phyloP scores from a whole-genome alignment of 1,140 invertebrate genomes.

The Trigoniulus corallinus region DNA sequence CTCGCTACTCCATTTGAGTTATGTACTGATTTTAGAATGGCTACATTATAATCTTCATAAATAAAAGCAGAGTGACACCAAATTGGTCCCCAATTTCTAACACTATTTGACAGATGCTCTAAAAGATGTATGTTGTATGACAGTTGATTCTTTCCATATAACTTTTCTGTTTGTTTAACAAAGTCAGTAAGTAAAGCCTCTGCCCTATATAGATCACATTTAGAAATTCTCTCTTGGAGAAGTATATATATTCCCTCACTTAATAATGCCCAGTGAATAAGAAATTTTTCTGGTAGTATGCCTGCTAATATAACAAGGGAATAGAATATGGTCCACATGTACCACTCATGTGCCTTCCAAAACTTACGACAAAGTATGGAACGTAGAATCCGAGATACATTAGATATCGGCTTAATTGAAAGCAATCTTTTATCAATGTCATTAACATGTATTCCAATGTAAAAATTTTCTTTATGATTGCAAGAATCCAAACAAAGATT shows the following conservation, averaged over 20 bases:
- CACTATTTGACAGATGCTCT: constrained; percentile 11
- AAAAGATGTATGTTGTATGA: constrained; percentile 17
- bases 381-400: constrained; percentile 16
- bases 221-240: constrained; percentile 10
- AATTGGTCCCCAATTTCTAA: constrained; percentile 13
- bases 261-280: constrained; percentile 17
- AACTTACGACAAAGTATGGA: constrained; percentile 12
- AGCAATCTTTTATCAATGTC: constrained; percentile 13
- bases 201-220: constrained; percentile 11
- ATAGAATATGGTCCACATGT: constrained; percentile 16
- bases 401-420: constrained; percentile 13
- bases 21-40: constrained; percentile 1
- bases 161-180: constrained; percentile 11
- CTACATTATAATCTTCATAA: constrained; percentile 10
- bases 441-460: constrained; percentile 11
- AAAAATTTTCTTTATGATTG: constrained; percentile 13
- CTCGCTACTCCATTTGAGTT: neutral
- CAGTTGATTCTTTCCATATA: constrained; percentile 13
- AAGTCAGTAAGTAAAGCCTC: constrained; percentile 13
- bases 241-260: constrained; percentile 15
- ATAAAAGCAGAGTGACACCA: constrained; percentile 13
- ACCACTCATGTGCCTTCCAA: constrained; percentile 22
- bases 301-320: constrained; percentile 12
- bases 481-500: constrained; percentile 16
- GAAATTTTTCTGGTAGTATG: constrained; percentile 12